Percentiles rank a stretch among this genome's conserved stretches.
phyloP scores from a whole-genome alignment of 2,888 invertebrate genomes.

The Macrophya alboannulata region DNA sequence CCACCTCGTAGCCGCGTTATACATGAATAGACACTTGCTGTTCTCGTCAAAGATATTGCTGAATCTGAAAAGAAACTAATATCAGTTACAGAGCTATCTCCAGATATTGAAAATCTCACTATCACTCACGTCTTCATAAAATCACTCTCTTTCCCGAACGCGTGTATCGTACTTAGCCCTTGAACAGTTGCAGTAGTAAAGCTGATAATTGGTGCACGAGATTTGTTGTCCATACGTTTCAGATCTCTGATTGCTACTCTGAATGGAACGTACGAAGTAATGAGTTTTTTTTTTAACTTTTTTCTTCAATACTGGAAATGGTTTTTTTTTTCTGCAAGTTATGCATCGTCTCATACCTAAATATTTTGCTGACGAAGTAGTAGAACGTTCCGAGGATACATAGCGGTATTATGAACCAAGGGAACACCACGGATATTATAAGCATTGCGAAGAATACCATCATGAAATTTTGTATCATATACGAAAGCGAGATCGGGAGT shows the following conservation, averaged over 20 bases:
- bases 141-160: slow-evolving; percentile 82
- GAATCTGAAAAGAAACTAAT: slow-evolving; percentile 77
- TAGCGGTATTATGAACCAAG: slow-evolving; percentile 81
- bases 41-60: slow-evolving; percentile 80
- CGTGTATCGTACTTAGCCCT: slow-evolving; percentile 72
- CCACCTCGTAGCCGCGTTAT: slow-evolving; percentile 80
- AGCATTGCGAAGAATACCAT: slow-evolving; percentile 79
- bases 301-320: background rate
- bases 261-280: background rate
- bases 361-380: slow-evolving; percentile 78
- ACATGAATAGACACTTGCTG: slow-evolving; percentile 80
- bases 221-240: slow-evolving; percentile 82
- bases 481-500: slow-evolving; percentile 83
- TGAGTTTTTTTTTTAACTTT: too few species aligned
- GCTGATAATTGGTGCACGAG: slow-evolving; percentile 83
- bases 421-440: slow-evolving; percentile 80
- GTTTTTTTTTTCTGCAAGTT: too few species aligned
- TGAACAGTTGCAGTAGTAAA: slow-evolving; percentile 83
- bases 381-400: slow-evolving; percentile 79
- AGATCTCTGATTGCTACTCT: slow-evolving; percentile 81
- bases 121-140: slow-evolving; percentile 79
- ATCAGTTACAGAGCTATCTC: background rate
- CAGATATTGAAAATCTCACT: background rate
- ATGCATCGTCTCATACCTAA: slow-evolving; percentile 70
- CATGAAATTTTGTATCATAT: slow-evolving; percentile 82